Evolutionary conservation across 2,888 invertebrate genomes (phyloP).

Genomic region (Drepanosiphum platanoidis): DNA sequence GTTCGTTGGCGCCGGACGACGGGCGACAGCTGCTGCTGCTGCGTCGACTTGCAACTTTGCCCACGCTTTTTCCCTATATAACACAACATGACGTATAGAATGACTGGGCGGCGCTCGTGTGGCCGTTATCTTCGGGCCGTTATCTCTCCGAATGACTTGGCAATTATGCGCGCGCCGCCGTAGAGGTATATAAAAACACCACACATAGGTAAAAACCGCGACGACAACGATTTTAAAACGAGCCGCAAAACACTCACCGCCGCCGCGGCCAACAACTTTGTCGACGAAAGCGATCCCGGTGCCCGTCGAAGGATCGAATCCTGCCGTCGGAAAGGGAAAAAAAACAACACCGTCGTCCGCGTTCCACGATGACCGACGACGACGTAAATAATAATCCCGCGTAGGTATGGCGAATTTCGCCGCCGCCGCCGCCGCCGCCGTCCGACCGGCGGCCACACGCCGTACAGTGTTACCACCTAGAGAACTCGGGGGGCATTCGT

Average conservation of each 20-base stretch:
- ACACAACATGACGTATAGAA: not conserved
- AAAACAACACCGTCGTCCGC: not conserved
- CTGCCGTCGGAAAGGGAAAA: not conserved
- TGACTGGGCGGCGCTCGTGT: not conserved
- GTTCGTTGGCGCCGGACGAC: not conserved
- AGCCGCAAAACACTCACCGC: not conserved
- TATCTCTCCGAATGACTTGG: no score
- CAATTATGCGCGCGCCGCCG: no score
- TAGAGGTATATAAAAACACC: no score
- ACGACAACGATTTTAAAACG: not conserved
- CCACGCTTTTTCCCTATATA: constrained; percentile 1
- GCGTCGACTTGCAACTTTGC: not conserved
- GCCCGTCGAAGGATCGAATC: not conserved
- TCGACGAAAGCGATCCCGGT: no score
- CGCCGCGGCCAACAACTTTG: not conserved
- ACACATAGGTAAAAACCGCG: no score
- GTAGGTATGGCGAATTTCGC: not conserved
- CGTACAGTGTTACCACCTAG: constrained; percentile 1
- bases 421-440: not conserved
- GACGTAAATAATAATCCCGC: not conserved
- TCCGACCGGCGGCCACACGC: not conserved
- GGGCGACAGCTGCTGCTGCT: not conserved
- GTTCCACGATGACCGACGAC: not conserved
- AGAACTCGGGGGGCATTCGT: not conserved
- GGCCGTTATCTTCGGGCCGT: no score